Percentiles rank a stretch among this genome's conserved stretches.
phyloP scores from a whole-genome alignment of 2,888 invertebrate genomes.

The Dolichomitus sp. region DNA sequence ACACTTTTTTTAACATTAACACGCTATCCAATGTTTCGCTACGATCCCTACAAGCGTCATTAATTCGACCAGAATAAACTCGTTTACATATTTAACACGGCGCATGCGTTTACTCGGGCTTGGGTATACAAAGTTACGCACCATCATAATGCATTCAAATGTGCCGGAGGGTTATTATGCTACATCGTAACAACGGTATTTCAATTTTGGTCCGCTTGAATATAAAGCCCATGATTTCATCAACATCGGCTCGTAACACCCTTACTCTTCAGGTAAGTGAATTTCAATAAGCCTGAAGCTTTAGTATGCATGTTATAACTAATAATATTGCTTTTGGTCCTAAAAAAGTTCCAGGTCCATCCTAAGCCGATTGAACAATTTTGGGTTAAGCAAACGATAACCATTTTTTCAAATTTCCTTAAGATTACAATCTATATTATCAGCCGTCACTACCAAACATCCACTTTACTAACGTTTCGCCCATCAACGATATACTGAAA shows the following conservation, averaged over 20 bases:
- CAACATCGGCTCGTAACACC: neutral
- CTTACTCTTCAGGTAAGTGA: neutral
- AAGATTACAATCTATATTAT: neutral
- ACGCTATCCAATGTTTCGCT: neutral
- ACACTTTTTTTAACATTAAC: conserved; percentile 25
- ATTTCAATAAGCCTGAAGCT: neutral
- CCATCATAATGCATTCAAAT: neutral
- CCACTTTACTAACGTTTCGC: neutral
- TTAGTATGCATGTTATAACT: neutral
- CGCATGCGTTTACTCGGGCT: conserved; percentile 14
- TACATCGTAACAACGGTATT: neutral
- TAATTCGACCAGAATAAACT: conserved; percentile 28
- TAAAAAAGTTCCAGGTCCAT: neutral
- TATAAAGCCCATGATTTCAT: neutral
- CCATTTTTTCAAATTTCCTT: neutral
- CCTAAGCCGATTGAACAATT: neutral
- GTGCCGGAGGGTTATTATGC: conserved; percentile 2
- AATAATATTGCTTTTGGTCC: neutral
- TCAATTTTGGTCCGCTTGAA: conserved; percentile 2
- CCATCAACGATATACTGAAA: neutral
- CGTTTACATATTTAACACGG: conserved; percentile 29
- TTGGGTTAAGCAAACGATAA: neutral
- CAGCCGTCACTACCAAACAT: neutral
- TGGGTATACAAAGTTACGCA: conserved; percentile 13
- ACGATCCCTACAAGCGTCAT: conserved; percentile 8